Evolutionary conservation across 2,113 vertebrate species (phyloP), one percentile per base, ranked within the genome.

Genomic region (Thalassarche chlororhynchos): DNA sequence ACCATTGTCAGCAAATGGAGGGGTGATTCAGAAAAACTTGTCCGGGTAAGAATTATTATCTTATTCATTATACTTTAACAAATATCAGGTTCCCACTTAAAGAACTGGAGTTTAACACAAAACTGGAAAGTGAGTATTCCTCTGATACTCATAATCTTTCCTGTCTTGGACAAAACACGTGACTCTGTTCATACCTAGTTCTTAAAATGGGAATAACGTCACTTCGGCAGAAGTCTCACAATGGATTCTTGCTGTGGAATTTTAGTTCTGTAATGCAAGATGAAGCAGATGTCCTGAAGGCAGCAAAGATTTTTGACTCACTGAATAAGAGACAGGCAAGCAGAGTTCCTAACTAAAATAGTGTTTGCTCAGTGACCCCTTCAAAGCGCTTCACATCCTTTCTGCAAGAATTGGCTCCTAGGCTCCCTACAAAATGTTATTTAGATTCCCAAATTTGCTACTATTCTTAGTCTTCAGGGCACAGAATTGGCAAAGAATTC

Each of bases 1-100:
- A 99, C 99, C 95, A 99, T 99, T 57, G 99, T 99, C 97, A 99
- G 99, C 98, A 99, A 99, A 91, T 99, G 99, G 99, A 99, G 99
- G 58, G 99, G 99, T 38, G 99, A 99, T 96, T 99, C 99, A 6
- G 99, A 99, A 97, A 99, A 99, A 87, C 99, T 99, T 61, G 99
- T 99, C 87, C 97, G 99, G 99, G 99, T 99, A 98, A 94, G 98
- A 94, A 88, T 66, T 40, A 78, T 13, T 44, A 6, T 76, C 82
- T 91, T 2, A 3, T 66, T 86, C 4, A 1, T 90, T 88, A 19
- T 6, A n/a, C 6, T 86, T 51, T 5, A 52, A 19, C 5, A 57
- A 62, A 58, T 6, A 44, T 31, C 40, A 44, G 1, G 2, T 68
- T 68, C 28, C 14, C 28, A 19, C 24, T 51, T 64, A 28, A 61